Conservation (phyloP, 2,113 vertebrate species). For the Tachysurus fulvidraco region DNA sequence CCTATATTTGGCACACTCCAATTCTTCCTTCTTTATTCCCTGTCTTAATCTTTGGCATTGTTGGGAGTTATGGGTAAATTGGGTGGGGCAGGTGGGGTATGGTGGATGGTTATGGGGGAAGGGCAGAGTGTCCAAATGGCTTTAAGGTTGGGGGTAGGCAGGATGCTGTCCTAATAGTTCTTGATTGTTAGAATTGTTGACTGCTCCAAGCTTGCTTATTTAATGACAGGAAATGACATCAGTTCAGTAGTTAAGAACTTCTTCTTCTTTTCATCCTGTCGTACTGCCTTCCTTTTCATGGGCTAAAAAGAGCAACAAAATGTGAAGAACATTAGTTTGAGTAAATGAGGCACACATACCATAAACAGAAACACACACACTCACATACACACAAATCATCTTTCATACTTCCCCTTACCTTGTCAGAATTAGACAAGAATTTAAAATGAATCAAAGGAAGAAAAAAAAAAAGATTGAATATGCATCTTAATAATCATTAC, state of each 20-base stretch:
- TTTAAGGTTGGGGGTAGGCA: not conserved
- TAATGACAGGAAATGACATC: slow-evolving; percentile 54
- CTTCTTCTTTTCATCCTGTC: slow-evolving; percentile 53
- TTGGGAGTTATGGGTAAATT: not conserved
- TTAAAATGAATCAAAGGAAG: not conserved
- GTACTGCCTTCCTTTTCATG: slow-evolving; percentile 53
- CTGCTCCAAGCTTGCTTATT: slow-evolving; percentile 41
- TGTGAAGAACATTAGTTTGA: not conserved
- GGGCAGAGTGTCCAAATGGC: slow-evolving; percentile 18
- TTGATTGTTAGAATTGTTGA: slow-evolving; percentile 33
- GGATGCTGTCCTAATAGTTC: slow-evolving; percentile 14
- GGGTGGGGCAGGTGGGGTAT: not conserved
- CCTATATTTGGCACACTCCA: slow-evolving; percentile 7
- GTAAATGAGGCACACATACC: not conserved
- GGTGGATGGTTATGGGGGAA: not conserved
- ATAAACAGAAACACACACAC: not conserved
- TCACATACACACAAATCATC: not conserved
- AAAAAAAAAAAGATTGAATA: not conserved
- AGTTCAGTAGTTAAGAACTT: slow-evolving; percentile 57
- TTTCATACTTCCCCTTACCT: not conserved
- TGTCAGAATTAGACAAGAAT: not conserved
- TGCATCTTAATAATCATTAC: not conserved
- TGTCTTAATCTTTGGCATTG: slow-evolving; percentile 37
- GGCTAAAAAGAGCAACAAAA: slow-evolving; percentile 47
- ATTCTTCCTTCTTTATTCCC: slow-evolving; percentile 29